Percentiles rank a stretch among this genome's conserved stretches.
phyloP scores from a whole-genome alignment of 2,888 invertebrate genomes.

The Andrena praecox region DNA sequence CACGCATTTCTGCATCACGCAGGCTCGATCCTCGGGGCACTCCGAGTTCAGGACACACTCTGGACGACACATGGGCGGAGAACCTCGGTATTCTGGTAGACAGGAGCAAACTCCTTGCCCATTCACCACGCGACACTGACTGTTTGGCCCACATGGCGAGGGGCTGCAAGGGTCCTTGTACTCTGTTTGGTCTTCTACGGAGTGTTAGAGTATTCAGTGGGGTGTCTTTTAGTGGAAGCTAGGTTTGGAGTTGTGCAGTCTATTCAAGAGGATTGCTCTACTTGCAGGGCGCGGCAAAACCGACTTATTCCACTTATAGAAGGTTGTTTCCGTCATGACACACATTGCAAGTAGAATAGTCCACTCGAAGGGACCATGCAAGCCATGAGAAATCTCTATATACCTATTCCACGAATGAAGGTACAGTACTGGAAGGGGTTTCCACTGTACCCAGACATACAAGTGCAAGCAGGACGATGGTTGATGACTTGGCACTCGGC shows the following conservation, averaged over 20 bases:
- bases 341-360: neutral
- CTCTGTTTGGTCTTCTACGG: constrained; percentile 61
- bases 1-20: constrained; percentile 92
- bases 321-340: no score
- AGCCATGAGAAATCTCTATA: neutral
- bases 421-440: constrained; percentile 88
- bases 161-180: constrained; percentile 91
- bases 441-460: constrained; percentile 82
- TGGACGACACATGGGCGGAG: constrained; percentile 92
- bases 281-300: no score
- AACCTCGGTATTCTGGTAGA: constrained; percentile 92
- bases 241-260: no score
- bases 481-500: constrained; percentile 85
- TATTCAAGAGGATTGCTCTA: no score
- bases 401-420: constrained; percentile 80
- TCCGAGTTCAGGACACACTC: constrained; percentile 94
- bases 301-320: no score
- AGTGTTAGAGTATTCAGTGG: neutral
- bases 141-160: constrained; percentile 92
- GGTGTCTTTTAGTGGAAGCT: neutral
- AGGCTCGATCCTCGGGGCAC: constrained; percentile 92
- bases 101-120: constrained; percentile 85
- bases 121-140: constrained; percentile 87
- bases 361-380: neutral
- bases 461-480: constrained; percentile 84